These are phyloP conservation scores for Megatriorchis doriae DNA, from an alignment of 2,113 vertebrate species.

Conservation along the genomic window DNA sequence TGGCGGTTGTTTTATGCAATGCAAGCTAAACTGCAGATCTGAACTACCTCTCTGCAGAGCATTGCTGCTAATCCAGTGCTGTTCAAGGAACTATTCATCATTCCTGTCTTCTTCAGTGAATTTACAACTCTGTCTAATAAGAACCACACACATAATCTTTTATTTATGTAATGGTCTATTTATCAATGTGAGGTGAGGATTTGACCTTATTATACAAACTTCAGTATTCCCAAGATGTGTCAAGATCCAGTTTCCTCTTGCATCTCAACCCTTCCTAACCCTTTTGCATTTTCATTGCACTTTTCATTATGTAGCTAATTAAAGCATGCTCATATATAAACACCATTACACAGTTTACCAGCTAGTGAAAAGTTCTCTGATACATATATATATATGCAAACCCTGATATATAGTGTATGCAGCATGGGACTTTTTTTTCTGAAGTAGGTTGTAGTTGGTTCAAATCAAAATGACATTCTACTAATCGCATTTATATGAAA, in stretches of 20 bases:
- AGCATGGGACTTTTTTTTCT: neutral
- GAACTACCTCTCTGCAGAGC: neutral
- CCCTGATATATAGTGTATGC: neutral
- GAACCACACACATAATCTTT: neutral
- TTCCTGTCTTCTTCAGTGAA: neutral
- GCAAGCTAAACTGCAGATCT: neutral
- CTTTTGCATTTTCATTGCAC: neutral
- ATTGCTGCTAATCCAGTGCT: neutral
- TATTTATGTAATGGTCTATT: neutral
- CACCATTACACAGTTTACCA: neutral
- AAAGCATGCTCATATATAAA: neutral
- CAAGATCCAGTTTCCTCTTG: neutral
- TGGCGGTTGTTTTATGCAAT: rapidly evolving
- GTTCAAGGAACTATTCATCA: neutral
- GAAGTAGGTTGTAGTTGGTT: neutral
- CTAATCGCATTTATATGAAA: neutral
- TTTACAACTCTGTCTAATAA: neutral
- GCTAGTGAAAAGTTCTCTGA: neutral
- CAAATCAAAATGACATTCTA: conserved; percentile 14
- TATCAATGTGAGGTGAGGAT: neutral
- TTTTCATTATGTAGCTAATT: neutral
- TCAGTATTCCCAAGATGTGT: neutral
- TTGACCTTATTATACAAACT: neutral
- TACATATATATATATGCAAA: neutral
- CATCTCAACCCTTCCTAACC: neutral